Conservation (phyloP, 2,888 invertebrate genomes). For the Hydraecia micacea region DNA sequence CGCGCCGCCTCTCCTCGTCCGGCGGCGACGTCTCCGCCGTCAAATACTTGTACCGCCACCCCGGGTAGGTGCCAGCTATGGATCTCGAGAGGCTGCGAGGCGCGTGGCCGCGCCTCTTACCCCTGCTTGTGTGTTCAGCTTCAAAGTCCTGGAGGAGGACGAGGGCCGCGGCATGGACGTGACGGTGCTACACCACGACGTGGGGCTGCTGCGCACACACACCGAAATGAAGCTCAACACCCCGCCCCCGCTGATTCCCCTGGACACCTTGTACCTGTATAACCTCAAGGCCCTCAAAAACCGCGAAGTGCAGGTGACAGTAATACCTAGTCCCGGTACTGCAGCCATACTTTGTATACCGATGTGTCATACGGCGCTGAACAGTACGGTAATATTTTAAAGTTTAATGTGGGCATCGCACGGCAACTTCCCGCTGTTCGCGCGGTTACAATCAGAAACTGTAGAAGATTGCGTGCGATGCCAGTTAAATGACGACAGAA, state of each 20-base stretch:
- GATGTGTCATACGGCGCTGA: neutral
- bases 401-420: neutral
- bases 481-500: neutral
- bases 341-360: neutral
- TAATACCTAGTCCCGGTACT: neutral
- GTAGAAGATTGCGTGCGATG: neutral
- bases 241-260: conserved; percentile 55
- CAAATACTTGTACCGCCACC: conserved; percentile 80
- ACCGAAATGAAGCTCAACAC: conserved; percentile 70
- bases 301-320: conserved; percentile 73
- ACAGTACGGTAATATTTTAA: no score
- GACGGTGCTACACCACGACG: conserved; percentile 82
- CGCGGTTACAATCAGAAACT: neutral
- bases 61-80: conserved; percentile 70
- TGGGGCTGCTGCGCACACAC: conserved; percentile 82
- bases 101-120: neutral
- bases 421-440: neutral
- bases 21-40: conserved; percentile 74
- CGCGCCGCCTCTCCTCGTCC: conserved; percentile 68
- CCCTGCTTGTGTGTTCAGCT: conserved; percentile 68
- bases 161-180: conserved; percentile 80
- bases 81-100: neutral
- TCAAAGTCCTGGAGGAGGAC: conserved; percentile 76
- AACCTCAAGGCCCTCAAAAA: conserved; percentile 68
- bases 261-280: conserved; percentile 68